These are phyloP conservation scores for Dryobotodes eremita DNA, from an alignment of 2,888 invertebrate species.

Conservation along the genomic window DNA sequence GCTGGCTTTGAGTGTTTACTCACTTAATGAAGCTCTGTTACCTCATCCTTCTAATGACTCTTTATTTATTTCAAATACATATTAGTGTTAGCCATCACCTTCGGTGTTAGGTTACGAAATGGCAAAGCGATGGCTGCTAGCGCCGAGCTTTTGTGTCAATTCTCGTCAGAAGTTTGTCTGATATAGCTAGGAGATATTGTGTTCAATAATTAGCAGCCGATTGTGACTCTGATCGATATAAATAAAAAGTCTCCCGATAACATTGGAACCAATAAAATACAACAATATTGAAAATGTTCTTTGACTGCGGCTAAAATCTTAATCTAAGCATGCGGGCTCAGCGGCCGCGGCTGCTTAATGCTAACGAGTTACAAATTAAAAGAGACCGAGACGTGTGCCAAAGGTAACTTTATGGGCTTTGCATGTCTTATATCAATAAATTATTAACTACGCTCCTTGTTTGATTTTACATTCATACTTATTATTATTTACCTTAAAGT, in stretches of 20 bases:
- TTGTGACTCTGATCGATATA: constrained; percentile 68
- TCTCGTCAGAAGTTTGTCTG: constrained; percentile 5
- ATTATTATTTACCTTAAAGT: constrained; percentile 80
- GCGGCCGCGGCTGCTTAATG: constrained; percentile 78
- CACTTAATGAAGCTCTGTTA: constrained; percentile 85
- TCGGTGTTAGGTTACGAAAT: constrained; percentile 40
- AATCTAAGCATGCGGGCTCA: constrained; percentile 79
- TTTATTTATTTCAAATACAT: constrained; percentile 70
- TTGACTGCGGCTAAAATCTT: constrained; percentile 82
- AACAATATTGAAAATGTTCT: constrained; percentile 72
- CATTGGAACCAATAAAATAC: constrained; percentile 72
- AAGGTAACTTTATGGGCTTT: constrained; percentile 90
- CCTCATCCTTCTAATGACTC: constrained; percentile 77
- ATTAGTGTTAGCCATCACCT: constrained; percentile 50
- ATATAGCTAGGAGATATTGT: constrained; percentile 25
- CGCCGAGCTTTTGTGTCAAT: constrained; percentile 17
- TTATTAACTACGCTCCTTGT: constrained; percentile 90
- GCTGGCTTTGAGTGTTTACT: constrained; percentile 85
- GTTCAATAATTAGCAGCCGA: constrained; percentile 70
- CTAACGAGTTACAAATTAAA: constrained; percentile 90
- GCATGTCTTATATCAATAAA: constrained; percentile 91
- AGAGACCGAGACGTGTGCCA: constrained; percentile 89
- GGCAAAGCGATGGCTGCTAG: constrained; percentile 9
- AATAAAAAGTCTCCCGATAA: constrained; percentile 74
- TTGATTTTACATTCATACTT: constrained; percentile 87